phyloP scores from a whole-genome alignment of 2,797 vertebrate species.

The Enteromius paludinosus region DNA sequence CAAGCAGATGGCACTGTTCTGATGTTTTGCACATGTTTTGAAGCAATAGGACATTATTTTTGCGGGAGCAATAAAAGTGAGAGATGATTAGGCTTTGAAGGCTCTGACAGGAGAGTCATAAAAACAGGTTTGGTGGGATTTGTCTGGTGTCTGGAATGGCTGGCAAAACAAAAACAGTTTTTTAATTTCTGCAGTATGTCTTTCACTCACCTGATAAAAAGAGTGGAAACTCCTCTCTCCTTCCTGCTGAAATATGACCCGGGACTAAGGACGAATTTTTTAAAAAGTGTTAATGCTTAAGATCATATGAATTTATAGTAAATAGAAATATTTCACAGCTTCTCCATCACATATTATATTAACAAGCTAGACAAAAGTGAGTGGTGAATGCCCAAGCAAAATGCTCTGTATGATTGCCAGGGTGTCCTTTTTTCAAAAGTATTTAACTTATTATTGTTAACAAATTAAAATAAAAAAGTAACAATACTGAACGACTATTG shows the following conservation, averaged over 20 bases:
- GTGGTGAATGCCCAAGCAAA: not conserved
- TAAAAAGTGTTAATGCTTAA: not conserved
- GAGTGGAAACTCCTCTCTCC: constrained; percentile 98
- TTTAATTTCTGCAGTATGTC: not conserved
- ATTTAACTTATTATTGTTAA: not conserved
- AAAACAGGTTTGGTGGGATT: constrained; percentile 46
- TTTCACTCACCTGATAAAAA: constrained; percentile 90
- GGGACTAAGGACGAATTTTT: constrained; percentile 77
- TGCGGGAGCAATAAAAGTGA: constrained; percentile 19
- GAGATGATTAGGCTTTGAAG: constrained; percentile 22
- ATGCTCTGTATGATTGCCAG: not conserved
- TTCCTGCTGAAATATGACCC: constrained; percentile 94
- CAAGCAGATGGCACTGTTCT: not conserved
- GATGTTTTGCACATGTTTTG: constrained; percentile 22
- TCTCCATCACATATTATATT: not conserved
- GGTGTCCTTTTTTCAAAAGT: not conserved
- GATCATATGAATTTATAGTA: not conserved
- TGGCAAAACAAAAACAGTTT: constrained; percentile 30
- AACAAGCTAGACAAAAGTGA: not conserved
- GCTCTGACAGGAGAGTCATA: constrained; percentile 38
- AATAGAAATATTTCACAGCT: not conserved
- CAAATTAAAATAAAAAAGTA: not conserved
- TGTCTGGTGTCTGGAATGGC: constrained; percentile 17
- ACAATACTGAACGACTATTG: not conserved
- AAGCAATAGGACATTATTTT: not conserved